These are phyloP conservation scores for Haliclona indistincta DNA, from an alignment of 37 sponge, comb jelly and placozoan species.

Conservation along the genomic window DNA sequence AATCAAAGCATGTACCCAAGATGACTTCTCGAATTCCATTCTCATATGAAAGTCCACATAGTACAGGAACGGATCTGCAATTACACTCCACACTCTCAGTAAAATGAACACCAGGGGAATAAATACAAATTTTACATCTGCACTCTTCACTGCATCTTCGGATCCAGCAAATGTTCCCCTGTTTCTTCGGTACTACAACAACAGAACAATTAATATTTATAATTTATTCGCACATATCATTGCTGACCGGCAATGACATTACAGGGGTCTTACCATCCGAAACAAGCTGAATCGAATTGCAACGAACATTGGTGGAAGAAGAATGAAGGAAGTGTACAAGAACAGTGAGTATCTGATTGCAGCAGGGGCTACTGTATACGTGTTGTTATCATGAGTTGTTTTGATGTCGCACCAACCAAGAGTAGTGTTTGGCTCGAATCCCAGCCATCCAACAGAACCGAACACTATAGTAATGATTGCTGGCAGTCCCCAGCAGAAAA, in stretches of 20 bases:
- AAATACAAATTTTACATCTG: conserved; percentile 60
- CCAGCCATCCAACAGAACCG: conserved; percentile 4
- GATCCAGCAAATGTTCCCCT: too few relatives aligned
- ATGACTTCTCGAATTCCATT: too few relatives aligned
- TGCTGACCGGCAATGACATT: too few relatives aligned
- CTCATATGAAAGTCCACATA: too few relatives aligned
- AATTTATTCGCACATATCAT: too few relatives aligned
- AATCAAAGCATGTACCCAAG: too few relatives aligned
- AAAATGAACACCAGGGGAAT: conserved; percentile 68
- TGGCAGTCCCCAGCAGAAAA: conserved; percentile 50
- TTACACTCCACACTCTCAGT: conserved; percentile 51
- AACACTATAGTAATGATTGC: not conserved
- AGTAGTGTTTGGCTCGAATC: conserved; percentile 11
- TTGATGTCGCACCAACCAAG: conserved; percentile 30
- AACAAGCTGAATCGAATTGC: conserved; percentile 32
- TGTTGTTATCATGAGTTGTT: not conserved
- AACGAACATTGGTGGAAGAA: conserved; percentile 46
- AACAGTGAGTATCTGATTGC: conserved; percentile 51
- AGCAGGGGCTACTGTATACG: not conserved
- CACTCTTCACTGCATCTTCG: too few relatives aligned
- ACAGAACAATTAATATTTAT: too few relatives aligned
- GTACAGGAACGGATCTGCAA: conserved; percentile 4
- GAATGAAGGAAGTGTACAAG: conserved; percentile 37
- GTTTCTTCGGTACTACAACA: too few relatives aligned
- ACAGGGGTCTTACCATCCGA: too few relatives aligned